Evolutionary conservation across 2,888 invertebrate species (phyloP), one percentile per base, ranked within the genome.

Genomic region (Barypeithes pellucidus): DNA sequence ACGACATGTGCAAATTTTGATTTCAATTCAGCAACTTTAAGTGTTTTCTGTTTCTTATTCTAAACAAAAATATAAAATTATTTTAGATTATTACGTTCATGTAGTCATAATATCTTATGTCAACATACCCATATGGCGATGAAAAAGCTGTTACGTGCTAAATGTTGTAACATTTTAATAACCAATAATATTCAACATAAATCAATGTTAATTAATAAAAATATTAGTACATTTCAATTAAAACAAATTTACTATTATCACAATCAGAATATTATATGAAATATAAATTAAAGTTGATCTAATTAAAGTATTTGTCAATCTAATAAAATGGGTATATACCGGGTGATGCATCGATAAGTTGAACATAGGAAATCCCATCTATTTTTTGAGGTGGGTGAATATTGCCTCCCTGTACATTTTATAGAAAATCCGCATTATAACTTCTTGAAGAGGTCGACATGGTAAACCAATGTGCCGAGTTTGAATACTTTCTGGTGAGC

Each of bases 101-200:
- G 33, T 33, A 57, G 33, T 33, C 54, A 33, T 33, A 33, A 33
- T 33, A 57, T 57, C 16, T 33, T 57, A 57, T 57, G 18, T 33
- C 16, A 57, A 57, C 54, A 33, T 33, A 57, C 14, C 33, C 54
- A 16, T 57, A 57, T 57, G 18, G 54, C 16, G 54, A 57, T 57
- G 16, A 33, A 33, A 50, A 50, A 22, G 11, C 14, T 33, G 9
- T 29, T 16, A 33, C 54, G 18, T 18, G 18, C 33, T 14, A 33
- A 57, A 57, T 57, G 33, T 57, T 57, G 54, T 57, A 57, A 57
- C 18, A 33, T 8, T 18, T 16, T 57, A 18, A 29, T 24, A 52
- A 52, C 29, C 3, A 57, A 18, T 16, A 57, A 57, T 57, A 57
- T 57, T 57, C 5, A 57, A 57, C 29, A 33, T 3, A 16, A 57